Evolutionary conservation across 2,888 invertebrate genomes (phyloP), one percentile per base, ranked within the genome.

Genomic region (Ischnura elegans): DNA sequence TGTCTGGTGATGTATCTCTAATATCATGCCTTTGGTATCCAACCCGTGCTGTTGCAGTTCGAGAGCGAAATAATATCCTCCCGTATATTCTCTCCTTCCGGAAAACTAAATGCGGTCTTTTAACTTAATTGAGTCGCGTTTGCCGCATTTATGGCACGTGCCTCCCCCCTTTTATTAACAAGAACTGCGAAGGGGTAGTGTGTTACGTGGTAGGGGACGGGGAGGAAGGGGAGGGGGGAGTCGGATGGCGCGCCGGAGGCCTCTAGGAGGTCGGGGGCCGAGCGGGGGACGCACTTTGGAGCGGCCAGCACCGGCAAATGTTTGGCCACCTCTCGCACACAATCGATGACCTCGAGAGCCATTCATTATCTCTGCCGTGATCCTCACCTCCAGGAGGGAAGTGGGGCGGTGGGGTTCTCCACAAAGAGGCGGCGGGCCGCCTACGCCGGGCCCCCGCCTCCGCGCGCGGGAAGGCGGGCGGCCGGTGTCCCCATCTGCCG

Each of bases 401-500:
- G 85, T 4, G 42, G 85, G 46, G 21, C 3, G 86, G 45, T 6
- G 21, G 36, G 21, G 86, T 45, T 45, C 16, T 43, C 2, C 21
- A 16, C 45, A 46, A 46, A 46, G n/a, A 45, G 86, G 43, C 25
- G 86, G 1, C 25, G 43, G 86, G 42, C 55, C 5, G 42, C 25
- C 47, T 10, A 47, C 51, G 29, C 47, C 87, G 51, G 51, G 29
- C 29, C 47, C 29, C 29, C 47, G 55, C 25, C 51, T 66, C 90
- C 90, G 90, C 90, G 51, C 90, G 25, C 43, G 87, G 55, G 51
- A 42, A 47, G 42, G 51, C 51, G 51, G 51, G 87, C 90, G 66
- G 55, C 55, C 43, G 61, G 61, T 90, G 90, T 55, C 90, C 61
- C 90, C 86, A 86, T 86, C 86, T 76, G 86, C 45, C 86, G 86